These are phyloP conservation scores for Hirtodrosophila confusa DNA, from an alignment of 2,888 invertebrate genomes.

Conservation along the genomic window DNA sequence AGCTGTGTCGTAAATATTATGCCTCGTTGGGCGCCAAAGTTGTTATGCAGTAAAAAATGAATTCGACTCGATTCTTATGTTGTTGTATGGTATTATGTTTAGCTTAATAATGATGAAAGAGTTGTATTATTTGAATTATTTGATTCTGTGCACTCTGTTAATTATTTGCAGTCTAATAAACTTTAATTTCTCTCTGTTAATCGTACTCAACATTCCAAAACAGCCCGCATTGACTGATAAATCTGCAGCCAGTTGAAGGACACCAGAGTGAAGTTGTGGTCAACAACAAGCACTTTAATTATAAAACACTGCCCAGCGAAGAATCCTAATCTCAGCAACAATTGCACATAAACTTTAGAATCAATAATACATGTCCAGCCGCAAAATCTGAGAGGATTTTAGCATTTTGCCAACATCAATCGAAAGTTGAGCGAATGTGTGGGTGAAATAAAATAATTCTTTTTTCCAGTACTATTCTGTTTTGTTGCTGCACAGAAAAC, in stretches of 20 bases:
- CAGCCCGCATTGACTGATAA: constrained; percentile 24
- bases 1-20: no score
- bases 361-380: constrained; percentile 53
- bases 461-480: background rate
- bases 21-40: no score
- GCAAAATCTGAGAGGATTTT: constrained; percentile 65
- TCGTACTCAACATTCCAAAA: constrained; percentile 2
- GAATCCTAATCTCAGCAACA: constrained; percentile 10
- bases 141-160: no score
- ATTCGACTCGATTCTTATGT: no score
- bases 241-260: constrained; percentile 20
- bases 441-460: constrained; percentile 20
- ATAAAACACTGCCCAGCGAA: constrained; percentile 23
- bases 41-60: no score
- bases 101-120: no score
- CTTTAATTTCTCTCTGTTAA: background rate
- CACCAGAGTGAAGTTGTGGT: constrained; percentile 32
- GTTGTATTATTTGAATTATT: no score
- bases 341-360: constrained; percentile 18
- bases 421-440: constrained; percentile 24
- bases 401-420: constrained; percentile 58
- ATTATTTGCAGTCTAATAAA: no score
- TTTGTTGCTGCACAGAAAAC: constrained; percentile 30
- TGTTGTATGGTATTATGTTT: no score
- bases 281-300: constrained; percentile 45